phyloP scores from a whole-genome alignment of 2,888 invertebrate species.

The Drosophila picticornis region DNA sequence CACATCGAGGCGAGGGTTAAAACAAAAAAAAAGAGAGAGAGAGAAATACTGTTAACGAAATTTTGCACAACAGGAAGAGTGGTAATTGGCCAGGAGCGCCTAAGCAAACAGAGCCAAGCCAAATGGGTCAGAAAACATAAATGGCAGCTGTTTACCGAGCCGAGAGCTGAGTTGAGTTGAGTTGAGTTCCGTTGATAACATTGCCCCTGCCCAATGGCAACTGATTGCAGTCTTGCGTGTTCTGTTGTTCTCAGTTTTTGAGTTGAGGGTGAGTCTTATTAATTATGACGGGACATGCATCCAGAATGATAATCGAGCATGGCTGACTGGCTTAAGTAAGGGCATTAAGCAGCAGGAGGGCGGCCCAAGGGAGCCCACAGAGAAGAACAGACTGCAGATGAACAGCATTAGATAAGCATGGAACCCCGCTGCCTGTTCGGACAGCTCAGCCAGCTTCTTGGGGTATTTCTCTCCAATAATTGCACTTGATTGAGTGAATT shows the following conservation, averaged over 20 bases:
- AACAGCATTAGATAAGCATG: conserved; percentile 39
- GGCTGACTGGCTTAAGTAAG: conserved; percentile 23
- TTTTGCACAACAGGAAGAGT: conserved; percentile 69
- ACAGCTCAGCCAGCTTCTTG: conserved; percentile 3
- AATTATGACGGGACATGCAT: conserved; percentile 73
- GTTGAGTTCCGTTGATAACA: conserved; percentile 40
- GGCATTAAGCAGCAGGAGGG: conserved; percentile 25
- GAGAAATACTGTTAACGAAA: conserved; percentile 29
- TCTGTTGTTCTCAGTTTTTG: conserved; percentile 7
- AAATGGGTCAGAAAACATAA: conserved; percentile 43
- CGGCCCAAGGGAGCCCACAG: conserved; percentile 14
- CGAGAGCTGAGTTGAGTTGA: conserved; percentile 3
- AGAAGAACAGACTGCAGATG: conserved; percentile 13
- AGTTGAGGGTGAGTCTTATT: conserved; percentile 68
- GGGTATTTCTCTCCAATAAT: conserved; percentile 34
- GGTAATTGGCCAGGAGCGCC: conserved; percentile 69
- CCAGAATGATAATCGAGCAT: conserved; percentile 60
- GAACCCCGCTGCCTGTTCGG: conserved; percentile 21
- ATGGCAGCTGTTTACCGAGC: conserved; percentile 59
- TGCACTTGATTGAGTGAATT: conserved; percentile 63
- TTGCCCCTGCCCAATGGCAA: conserved; percentile 31
- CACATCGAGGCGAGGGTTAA: conserved; percentile 33
- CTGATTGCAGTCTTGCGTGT: conserved; percentile 73
- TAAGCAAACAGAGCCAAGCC: conserved; percentile 43
- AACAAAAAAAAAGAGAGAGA: neutral